Conservation (phyloP, 2,888 invertebrate species). For the Escarpia spicata region DNA sequence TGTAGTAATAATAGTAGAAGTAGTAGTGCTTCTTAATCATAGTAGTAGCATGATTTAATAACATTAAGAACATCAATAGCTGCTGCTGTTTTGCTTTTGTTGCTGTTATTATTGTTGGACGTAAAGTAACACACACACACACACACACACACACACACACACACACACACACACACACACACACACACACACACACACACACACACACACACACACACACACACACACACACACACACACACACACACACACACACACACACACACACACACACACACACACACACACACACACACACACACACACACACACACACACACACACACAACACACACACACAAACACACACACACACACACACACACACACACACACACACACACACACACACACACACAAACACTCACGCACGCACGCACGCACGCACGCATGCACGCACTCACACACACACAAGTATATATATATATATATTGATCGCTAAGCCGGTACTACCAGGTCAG, state of each 20-base stretch:
- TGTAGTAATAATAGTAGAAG: too few species aligned
- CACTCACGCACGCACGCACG: not conserved
- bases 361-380: not conserved
- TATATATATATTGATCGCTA: not conserved
- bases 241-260: not conserved
- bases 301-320: not conserved
- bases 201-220: not conserved
- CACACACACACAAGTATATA: not conserved
- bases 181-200: not conserved
- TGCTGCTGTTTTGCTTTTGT: too few species aligned
- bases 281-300: not conserved
- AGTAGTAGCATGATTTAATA: too few species aligned
- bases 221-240: not conserved
- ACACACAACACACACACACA: not conserved
- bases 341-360: not conserved
- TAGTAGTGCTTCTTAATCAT: too few species aligned
- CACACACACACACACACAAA: not conserved
- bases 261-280: not conserved
- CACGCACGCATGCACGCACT: not conserved
- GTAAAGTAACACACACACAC: not conserved
- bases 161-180: not conserved
- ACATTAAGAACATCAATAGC: too few species aligned
- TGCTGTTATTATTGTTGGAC: too few species aligned
- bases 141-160: not conserved
- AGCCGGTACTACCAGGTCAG: too few species aligned